Evolutionary conservation across 2,113 vertebrate species (phyloP), one percentile per base, ranked within the genome.

Genomic region (Polyodon spathula): DNA sequence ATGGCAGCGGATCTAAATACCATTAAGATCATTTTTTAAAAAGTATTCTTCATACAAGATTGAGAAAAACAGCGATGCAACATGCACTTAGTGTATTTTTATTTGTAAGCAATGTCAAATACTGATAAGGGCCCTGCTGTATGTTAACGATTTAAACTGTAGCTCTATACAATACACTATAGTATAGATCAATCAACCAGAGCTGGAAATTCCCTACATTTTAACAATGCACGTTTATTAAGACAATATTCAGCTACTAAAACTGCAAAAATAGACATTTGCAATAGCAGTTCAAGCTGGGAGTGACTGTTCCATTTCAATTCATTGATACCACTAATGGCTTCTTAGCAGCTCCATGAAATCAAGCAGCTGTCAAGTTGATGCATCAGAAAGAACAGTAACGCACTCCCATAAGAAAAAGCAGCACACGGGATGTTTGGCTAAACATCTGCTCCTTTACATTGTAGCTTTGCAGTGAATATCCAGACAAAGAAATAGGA

Each of bases 401-500:
- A 90, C 62, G 79, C 88, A 81, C 90, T 93, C 92, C 91, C 95
- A 85, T 78, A 93, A 95, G 90, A 90, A 92, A 86, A 92, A 86
- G 86, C 88, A 88, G 88, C 89, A 87, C 86, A 87, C 89, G 83
- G 81, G 84, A 93, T 93, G 91, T 93, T 94, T 92, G 91, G 87
- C 88, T 89, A 92, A 97, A 94, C 95, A 96, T 95, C 93, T 98
- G 93, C 87, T 96, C 91, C 90, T 88, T 89, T 87, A 83, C 86
- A 84, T 79, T 88, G 81, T 80, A 87, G 82, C 84, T 91, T 87
- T 80, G 78, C 82, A 87, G 87, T 84, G 91, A 91, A 92, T 68
- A 87, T 74, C 82, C 86, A 93, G 91, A 96, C 91, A 97, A 96
- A 98, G 88, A 90, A 84, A 88, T 84, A 60, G 81, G 79, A 83